A percentile compares a stretch with the other conserved stretches of the same genome.
These are phyloP conservation scores for Gorilla gorilla DNA, from an alignment of 2,113 vertebrate species.

Conservation along the genomic window DNA sequence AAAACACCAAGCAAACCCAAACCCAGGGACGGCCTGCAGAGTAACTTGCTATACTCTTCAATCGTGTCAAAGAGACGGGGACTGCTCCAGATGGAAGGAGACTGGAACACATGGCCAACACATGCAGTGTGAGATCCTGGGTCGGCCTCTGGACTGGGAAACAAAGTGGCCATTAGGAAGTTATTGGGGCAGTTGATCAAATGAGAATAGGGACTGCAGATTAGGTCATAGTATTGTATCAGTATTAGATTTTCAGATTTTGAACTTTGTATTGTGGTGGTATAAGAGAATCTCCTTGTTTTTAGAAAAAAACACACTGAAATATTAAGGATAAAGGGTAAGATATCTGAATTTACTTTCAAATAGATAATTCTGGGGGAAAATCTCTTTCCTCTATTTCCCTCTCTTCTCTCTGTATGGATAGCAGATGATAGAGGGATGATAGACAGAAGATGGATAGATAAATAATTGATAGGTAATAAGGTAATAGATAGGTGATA, in stretches of 20 bases:
- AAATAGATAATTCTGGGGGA: background rate
- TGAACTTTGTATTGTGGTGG: background rate
- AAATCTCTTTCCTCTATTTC: background rate
- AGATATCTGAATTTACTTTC: background rate
- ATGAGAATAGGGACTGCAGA: background rate
- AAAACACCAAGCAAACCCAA: background rate
- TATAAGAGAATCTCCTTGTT: background rate
- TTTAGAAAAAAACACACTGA: background rate
- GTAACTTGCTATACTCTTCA: fast-evolving
- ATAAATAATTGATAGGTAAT: too few relatives aligned
- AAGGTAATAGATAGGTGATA: too few relatives aligned
- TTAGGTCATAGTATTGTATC: background rate
- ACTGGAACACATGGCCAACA: fast-evolving
- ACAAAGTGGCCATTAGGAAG: background rate
- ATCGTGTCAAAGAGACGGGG: background rate
- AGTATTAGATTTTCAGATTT: background rate
- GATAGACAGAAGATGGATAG: background rate
- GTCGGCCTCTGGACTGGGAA: background rate
- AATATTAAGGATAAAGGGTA: background rate
- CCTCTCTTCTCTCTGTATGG: too few relatives aligned
- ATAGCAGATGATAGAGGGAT: background rate
- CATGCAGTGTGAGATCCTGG: fast-evolving
- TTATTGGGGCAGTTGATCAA: fast-evolving
- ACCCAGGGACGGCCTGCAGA: fast-evolving
- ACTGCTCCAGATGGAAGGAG: fast-evolving